Evolutionary conservation across 2,888 invertebrate genomes (phyloP), one percentile per base, ranked within the genome.

Genomic region (Drosophila koepferae): DNA sequence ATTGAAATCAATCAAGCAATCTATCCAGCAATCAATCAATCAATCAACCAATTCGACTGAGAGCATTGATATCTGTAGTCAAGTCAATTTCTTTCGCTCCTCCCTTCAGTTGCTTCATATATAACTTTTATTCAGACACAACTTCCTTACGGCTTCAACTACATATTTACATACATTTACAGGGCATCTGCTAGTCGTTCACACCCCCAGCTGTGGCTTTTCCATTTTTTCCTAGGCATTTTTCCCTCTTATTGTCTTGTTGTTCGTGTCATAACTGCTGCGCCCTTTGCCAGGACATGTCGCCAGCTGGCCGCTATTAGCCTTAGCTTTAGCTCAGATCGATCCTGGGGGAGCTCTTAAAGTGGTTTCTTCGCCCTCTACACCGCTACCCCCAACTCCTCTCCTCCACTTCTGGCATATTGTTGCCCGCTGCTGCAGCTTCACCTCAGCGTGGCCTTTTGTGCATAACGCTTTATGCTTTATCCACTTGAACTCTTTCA

Each of bases 401-500:
- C 41, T 41, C n/a, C 10, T 9, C 36, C 10, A 9, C 8, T 14
- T 14, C 16, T 18, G 34, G 56, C 56, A 43, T 8, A 43, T 43
- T 49, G 28, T 20, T 41, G 59, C 23, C 56, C 46, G 40, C 40
- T 54, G 14, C 54, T 12, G 16, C 49, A 60, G 60, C 44, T 44
- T 62, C 72, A 72, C 67, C 67, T 72, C 38, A 60, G 48, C 61
- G 64, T 74, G 72, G 64, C 74, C 74, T 72, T 82, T 78, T 87
- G 82, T 88, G 77, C 83, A 81, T 72, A 75, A 80, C 88, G 86
- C 86, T 86, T 85, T 88, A 86, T 86, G 88, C 86, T 71, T 85
- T 85, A 85, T 85, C 85, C 88, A 85, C 85, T 85, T 85, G 85
- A 88, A 85, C 85, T 85, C 88, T 88, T 85, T 82, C 81, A 80